Base-by-base conservation (phyloP, 2,113 vertebrate species). In the Sturnus vulgaris region DNA sequence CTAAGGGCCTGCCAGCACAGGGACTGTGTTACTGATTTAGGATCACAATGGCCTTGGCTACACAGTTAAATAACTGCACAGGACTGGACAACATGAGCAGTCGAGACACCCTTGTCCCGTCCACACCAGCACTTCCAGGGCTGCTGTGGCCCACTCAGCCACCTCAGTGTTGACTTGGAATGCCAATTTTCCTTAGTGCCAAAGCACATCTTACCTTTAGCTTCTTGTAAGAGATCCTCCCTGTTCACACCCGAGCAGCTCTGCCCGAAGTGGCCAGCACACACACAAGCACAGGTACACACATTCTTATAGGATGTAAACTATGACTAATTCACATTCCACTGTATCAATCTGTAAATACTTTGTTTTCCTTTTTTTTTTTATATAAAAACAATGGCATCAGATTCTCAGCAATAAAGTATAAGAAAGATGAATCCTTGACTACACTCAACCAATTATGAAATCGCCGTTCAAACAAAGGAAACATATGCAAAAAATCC, bases 401-500 rank as follows among this genome's bases (percentile, higher is more conserved):
- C 95, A 96, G 93, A 95, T 96, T 95, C 90, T 97, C 97, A 95
- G 96, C 97, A 97, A 97, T 90, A 98, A 96, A 97, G 97, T 96
- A 95, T 96, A 98, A 98, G 98, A 98, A 98, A 97, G 97, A 96
- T 97, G 97, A 97, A 96, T 97, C 94, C 92, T 97, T 85, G 90
- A 97, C 97, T 97, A 97, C 96, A 95, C 97, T 97, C 56, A 98
- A 98, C 97, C 96, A 97, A 98, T 97, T 97, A 98, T 96, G 96
- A 98, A 98, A 98, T 97, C 47, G 95, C 97, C 96, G 97, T 95
- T 96, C 97, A 98, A 98, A 98, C 95, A 77, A 97, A 98, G 95
- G 96, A 98, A 98, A 98, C 97, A 96, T 97, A 98, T 98, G 98
- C 97, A 98, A 98, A 98, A 98, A 98, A 96, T 97, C 92, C 16